Evolutionary conservation across 2,888 invertebrate species (phyloP).

Genomic region (Tipula confusa): DNA sequence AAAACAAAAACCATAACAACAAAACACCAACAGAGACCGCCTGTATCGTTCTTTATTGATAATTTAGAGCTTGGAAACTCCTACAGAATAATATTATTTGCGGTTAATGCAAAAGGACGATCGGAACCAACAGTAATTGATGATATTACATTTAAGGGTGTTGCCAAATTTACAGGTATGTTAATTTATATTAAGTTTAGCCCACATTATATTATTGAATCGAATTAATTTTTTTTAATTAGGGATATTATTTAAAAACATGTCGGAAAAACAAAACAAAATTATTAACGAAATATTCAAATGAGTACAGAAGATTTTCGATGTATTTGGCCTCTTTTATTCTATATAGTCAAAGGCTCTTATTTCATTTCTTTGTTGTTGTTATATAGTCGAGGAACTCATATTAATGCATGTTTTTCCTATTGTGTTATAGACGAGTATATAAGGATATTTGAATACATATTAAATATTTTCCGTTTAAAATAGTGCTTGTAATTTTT

Average conservation of each 20-base stretch:
- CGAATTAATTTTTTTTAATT: not conserved
- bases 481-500: not conserved
- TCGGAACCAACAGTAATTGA: constrained; percentile 80
- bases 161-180: constrained; percentile 81
- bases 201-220: not conserved
- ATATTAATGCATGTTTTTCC: too few species aligned
- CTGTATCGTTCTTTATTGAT: constrained; percentile 47
- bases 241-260: not conserved
- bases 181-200: too few species aligned
- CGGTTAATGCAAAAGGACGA: constrained; percentile 81
- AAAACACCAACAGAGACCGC: constrained; percentile 41
- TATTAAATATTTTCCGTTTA: not conserved
- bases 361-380: too few species aligned
- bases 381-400: not conserved
- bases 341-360: not conserved
- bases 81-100: constrained; percentile 77
- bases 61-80: constrained; percentile 68
- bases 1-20: not conserved
- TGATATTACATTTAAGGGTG: constrained; percentile 78
- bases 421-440: not conserved
- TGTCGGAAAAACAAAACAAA: not conserved
- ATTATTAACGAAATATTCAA: not conserved
- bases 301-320: not conserved
- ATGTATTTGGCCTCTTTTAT: not conserved
- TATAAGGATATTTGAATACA: not conserved